A percentile compares a stretch with the other conserved stretches of the same genome.
These are phyloP conservation scores for Caprella mutica DNA, from an alignment of 2,888 invertebrate genomes.

Conservation along the genomic window DNA sequence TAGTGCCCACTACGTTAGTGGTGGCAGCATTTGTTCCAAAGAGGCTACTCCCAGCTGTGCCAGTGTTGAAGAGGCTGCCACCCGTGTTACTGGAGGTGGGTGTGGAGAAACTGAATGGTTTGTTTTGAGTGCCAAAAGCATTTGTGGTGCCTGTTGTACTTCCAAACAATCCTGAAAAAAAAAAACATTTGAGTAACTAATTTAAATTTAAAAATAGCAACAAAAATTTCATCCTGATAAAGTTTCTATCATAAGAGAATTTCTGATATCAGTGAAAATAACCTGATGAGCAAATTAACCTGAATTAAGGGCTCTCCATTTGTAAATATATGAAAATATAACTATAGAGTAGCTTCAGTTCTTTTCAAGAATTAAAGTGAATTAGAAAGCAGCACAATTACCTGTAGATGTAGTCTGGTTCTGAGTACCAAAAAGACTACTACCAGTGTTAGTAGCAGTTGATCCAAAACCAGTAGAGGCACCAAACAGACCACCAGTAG, in stretches of 20 bases:
- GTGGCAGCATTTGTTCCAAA: slow-evolving; percentile 15
- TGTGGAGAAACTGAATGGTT: background rate
- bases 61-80: slow-evolving; percentile 7
- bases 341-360: background rate
- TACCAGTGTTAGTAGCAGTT: slow-evolving; percentile 24
- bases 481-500: slow-evolving; percentile 11
- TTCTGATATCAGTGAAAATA: background rate
- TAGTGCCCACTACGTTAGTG: slow-evolving; percentile 51
- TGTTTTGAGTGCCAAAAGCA: slow-evolving; percentile 5
- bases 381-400: background rate
- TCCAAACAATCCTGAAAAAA: slow-evolving; percentile 5
- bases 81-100: slow-evolving; percentile 3
- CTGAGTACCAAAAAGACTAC: slow-evolving; percentile 14
- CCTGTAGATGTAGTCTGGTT: slow-evolving; percentile 7
- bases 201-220: no score
- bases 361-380: background rate
- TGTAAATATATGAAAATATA: slow-evolving; percentile 1
- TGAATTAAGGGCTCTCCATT: background rate
- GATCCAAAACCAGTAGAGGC: slow-evolving; percentile 28
- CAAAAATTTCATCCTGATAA: background rate
- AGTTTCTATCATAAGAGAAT: background rate
- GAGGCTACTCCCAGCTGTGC: slow-evolving; percentile 5
- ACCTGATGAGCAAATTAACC: background rate
- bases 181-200: no score
- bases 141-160: background rate